Conservation (phyloP, 2,113 vertebrate species). For the Felis catus region DNA sequence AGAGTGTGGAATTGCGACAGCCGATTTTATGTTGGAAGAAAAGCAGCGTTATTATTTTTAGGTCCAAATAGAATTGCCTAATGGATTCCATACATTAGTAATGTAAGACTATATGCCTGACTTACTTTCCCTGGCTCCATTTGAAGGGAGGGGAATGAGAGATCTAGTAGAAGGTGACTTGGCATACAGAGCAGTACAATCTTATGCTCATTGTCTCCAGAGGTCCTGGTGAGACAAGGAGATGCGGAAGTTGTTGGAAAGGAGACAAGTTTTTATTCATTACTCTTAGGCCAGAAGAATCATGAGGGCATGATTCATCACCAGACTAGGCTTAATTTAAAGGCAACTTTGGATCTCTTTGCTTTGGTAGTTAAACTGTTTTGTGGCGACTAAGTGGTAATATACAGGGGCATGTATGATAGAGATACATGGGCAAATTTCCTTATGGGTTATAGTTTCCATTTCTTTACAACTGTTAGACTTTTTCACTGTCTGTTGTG, state of each 20-base stretch:
- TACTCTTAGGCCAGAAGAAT: not conserved
- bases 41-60: slow-evolving; percentile 61
- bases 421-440: not conserved
- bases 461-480: slow-evolving; percentile 8
- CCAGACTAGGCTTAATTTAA: not conserved
- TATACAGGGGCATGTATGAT: not conserved
- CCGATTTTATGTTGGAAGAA: slow-evolving; percentile 62
- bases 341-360: not conserved
- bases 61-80: slow-evolving; percentile 56
- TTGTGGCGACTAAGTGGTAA: not conserved
- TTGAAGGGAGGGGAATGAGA: not conserved
- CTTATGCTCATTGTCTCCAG: not conserved
- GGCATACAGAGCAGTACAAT: not conserved
- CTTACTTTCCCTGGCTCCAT: slow-evolving; percentile 1
- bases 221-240: slow-evolving; percentile 11
- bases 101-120: slow-evolving; percentile 9
- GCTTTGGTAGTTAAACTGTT: not conserved
- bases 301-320: not conserved
- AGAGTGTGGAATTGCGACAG: not conserved
- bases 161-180: slow-evolving; percentile 10
- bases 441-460: not conserved
- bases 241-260: slow-evolving; percentile 33
- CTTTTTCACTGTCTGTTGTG: not conserved
- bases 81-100: slow-evolving; percentile 55
- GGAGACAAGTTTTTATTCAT: not conserved